These are phyloP conservation scores for Vireo altiloquus DNA, from an alignment of 2,113 vertebrate species.

Conservation along the genomic window DNA sequence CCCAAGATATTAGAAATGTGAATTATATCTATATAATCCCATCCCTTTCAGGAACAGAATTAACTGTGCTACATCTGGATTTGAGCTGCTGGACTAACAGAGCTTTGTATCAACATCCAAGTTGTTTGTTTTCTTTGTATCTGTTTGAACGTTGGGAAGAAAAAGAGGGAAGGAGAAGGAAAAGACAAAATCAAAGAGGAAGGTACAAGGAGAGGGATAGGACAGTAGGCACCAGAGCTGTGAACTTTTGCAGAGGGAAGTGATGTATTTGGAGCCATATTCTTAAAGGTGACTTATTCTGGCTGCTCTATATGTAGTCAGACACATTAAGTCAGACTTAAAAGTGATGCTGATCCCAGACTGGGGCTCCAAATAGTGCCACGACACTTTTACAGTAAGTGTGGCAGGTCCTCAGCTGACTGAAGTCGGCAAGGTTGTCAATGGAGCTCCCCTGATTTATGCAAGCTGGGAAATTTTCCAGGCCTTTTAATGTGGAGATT, in stretches of 20 bases:
- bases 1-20: not conserved
- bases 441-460: conserved; percentile 28
- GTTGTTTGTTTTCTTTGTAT: not conserved
- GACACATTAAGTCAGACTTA: not conserved
- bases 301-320: not conserved
- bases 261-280: not conserved
- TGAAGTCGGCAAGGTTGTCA: not conserved
- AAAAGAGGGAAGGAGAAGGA: not conserved
- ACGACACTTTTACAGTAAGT: not conserved
- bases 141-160: not conserved
- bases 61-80: not conserved
- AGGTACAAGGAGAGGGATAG: not conserved
- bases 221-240: not conserved
- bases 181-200: not conserved
- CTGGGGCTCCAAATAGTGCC: not conserved
- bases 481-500: conserved; percentile 53
- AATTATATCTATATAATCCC: not conserved
- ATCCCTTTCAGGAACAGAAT: not conserved
- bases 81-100: not conserved
- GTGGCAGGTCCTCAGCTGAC: conserved; percentile 34
- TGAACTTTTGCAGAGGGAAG: not conserved
- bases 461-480: conserved; percentile 31
- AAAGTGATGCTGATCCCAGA: not conserved
- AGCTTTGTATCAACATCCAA: not conserved
- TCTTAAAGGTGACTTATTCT: not conserved